Evolutionary conservation across 2,888 invertebrate genomes (phyloP).

Genomic region (Drosophila atroscutellata): DNA sequence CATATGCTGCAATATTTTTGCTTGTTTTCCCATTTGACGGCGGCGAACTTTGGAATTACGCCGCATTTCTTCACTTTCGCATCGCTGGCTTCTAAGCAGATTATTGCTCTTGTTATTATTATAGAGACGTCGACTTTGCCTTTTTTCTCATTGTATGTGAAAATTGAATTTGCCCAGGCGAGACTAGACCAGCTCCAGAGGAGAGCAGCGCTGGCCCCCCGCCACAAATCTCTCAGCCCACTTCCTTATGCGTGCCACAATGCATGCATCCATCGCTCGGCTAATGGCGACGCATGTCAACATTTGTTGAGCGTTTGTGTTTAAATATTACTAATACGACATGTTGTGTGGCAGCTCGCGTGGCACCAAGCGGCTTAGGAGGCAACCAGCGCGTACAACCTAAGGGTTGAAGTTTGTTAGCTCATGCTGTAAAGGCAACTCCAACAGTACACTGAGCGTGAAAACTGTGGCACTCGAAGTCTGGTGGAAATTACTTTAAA

Average conservation of each 20-base stretch:
- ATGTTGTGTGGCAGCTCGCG: constrained; percentile 76
- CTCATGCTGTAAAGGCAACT: not conserved
- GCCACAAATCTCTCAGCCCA: not conserved
- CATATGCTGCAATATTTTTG: constrained; percentile 69
- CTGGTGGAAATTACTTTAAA: not conserved
- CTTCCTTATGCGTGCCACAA: constrained; percentile 66
- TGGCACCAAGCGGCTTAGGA: constrained; percentile 50
- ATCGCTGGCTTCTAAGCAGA: constrained; percentile 77
- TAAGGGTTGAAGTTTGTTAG: constrained; percentile 13
- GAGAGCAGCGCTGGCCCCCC: not conserved
- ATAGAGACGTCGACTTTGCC: constrained; percentile 14
- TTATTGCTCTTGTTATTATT: constrained; percentile 74
- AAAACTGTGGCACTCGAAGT: not conserved
- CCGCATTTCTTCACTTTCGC: constrained; percentile 79
- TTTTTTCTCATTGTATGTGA: constrained; percentile 56
- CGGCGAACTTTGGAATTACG: constrained; percentile 76
- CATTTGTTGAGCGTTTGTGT: constrained; percentile 80
- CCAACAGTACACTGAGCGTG: not conserved
- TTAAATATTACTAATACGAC: constrained; percentile 81
- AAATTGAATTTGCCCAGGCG: constrained; percentile 66
- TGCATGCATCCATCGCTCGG: constrained; percentile 66
- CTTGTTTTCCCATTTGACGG: constrained; percentile 57
- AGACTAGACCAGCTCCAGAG: not conserved
- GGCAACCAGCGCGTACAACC: not conserved
- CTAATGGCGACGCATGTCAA: constrained; percentile 79